phyloP scores from a whole-genome alignment of 1,140 invertebrate species.

The Sinonovacula constricta region DNA sequence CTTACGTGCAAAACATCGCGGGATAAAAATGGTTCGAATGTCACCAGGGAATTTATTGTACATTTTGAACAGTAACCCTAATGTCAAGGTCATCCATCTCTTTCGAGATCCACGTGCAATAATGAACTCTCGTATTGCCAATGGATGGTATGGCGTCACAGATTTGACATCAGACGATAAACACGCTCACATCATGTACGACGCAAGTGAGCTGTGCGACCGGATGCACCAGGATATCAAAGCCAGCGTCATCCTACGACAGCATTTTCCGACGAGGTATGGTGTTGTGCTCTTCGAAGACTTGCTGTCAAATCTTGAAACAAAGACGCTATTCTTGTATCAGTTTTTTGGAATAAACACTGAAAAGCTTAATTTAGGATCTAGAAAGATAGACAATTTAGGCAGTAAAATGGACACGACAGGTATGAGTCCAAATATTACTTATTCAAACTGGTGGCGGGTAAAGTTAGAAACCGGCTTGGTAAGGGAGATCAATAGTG shows the following conservation, averaged over 20 bases:
- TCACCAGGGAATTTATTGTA: conserved; percentile 20
- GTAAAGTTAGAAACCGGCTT: conserved; percentile 6
- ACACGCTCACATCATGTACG: not conserved
- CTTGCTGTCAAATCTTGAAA: conserved; percentile 7
- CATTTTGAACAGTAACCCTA: conserved; percentile 8
- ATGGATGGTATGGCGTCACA: conserved; percentile 11
- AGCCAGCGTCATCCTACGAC: not conserved
- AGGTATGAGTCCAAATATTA: not conserved
- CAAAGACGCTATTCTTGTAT: conserved; percentile 12
- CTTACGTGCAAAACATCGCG: not conserved
- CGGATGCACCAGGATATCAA: conserved; percentile 27
- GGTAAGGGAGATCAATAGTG: conserved; percentile 12
- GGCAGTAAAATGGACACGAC: conserved; percentile 4
- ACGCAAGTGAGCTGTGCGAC: conserved; percentile 23
- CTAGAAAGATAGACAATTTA: conserved; percentile 11
- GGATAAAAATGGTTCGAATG: conserved; percentile 26
- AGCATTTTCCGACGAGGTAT: conserved; percentile 14
- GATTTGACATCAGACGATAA: conserved; percentile 2
- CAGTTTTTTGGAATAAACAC: conserved; percentile 12
- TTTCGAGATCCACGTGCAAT: conserved; percentile 30
- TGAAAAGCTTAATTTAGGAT: not conserved
- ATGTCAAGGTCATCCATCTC: conserved; percentile 16
- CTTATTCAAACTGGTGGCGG: conserved; percentile 23
- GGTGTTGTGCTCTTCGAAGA: conserved; percentile 31
- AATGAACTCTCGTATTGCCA: conserved; percentile 32